A percentile compares a stretch with the other conserved stretches of the same genome.
Conservation (phyloP, 2,888 invertebrate genomes). For the Galerucella nymphaeae region DNA sequence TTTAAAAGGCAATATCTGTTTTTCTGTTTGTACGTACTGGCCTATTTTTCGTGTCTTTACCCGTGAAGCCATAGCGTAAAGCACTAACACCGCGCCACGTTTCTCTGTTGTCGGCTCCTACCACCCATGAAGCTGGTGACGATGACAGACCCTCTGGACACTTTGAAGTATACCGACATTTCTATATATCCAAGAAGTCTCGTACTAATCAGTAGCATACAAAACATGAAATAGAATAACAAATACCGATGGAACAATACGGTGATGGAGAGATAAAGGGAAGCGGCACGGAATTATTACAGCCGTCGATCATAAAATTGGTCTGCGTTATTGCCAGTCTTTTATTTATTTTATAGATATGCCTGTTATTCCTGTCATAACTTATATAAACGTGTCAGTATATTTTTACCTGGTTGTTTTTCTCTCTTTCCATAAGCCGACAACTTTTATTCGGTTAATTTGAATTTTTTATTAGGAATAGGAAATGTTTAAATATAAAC, state of each 20-base stretch:
- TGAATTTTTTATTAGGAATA: constrained; percentile 37
- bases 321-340: constrained; percentile 51
- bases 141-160: constrained; percentile 65
- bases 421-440: constrained; percentile 6
- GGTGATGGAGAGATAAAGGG: constrained; percentile 48
- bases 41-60: constrained; percentile 12
- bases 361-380: constrained; percentile 62
- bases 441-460: constrained; percentile 36
- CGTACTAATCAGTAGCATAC: constrained; percentile 63
- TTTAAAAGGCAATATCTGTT: too few relatives aligned
- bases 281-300: constrained; percentile 47
- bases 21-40: neutral
- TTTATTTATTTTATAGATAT: constrained; percentile 61
- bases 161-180: constrained; percentile 63
- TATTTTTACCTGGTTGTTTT: constrained; percentile 50
- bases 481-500: constrained; percentile 31
- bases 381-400: constrained; percentile 60
- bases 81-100: constrained; percentile 66
- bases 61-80: constrained; percentile 58
- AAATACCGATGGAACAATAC: constrained; percentile 54
- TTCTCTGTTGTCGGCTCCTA: constrained; percentile 63
- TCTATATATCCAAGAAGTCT: constrained; percentile 52
- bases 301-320: constrained; percentile 53
- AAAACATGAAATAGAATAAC: constrained; percentile 60
- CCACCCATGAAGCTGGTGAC: constrained; percentile 68